A percentile compares a stretch with the other conserved stretches of the same genome.
Conservation (phyloP, 2,113 vertebrate genomes). For the Xiphorhynchus elegans region DNA sequence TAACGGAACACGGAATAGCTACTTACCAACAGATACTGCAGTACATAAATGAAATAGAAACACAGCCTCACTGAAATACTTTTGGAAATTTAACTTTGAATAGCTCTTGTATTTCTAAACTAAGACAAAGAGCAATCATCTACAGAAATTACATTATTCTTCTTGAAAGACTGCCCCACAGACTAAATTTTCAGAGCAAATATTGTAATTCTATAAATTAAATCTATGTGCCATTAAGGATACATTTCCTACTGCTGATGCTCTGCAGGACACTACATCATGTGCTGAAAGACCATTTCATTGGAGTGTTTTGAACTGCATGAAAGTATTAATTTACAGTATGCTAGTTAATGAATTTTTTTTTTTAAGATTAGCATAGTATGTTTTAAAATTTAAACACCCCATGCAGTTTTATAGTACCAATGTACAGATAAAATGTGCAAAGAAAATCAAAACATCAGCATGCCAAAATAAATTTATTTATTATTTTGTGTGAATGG, state of each 20-base stretch:
- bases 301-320: constrained; percentile 17
- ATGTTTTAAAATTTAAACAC: constrained; percentile 52
- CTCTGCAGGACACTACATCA: not conserved
- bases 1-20: not conserved
- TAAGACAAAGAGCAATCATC: not conserved
- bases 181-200: not conserved
- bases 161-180: not conserved
- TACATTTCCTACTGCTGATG: constrained; percentile 7
- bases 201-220: not conserved
- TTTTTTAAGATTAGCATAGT: constrained; percentile 13
- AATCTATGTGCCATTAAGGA: not conserved
- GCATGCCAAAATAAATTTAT: not conserved
- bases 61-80: not conserved
- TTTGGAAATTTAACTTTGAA: not conserved
- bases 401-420: not conserved
- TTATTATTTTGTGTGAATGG: not conserved
- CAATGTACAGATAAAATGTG: not conserved
- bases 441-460: not conserved
- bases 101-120: not conserved
- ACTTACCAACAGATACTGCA: not conserved
- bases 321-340: constrained; percentile 47
- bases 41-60: not conserved
- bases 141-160: not conserved
- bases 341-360: constrained; percentile 10
- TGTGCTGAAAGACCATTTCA: constrained; percentile 20